Base-by-base conservation (phyloP, 2,797 vertebrate species). In the Carapus acus region DNA sequence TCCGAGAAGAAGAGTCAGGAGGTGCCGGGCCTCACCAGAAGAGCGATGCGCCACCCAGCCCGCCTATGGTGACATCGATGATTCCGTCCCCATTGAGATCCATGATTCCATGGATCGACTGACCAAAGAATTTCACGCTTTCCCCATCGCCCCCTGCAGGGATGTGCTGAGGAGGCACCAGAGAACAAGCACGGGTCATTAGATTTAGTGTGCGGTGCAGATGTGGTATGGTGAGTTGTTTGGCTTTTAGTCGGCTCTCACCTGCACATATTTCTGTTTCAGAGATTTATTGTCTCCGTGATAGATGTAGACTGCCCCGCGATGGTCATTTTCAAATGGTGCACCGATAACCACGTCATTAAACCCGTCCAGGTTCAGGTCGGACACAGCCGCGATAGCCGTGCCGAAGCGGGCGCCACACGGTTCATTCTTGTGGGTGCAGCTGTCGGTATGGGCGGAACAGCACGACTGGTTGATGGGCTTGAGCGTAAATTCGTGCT, bases 51-150 rank as follows among this genome's bases (percentile, higher is more conserved):
- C 96, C 96, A 60, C 96, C 95, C 45, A 96, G 87, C 62, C 95
- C 96, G 74, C 96, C 96, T 14, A 98, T 93, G 20, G 95, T 95
- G 52, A 98, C 90, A 62, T 98, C 96, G 11, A 89, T 93, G 58
- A 98, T 86, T 3, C 95, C 96, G 0, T 98, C 95, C 13, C 90
- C 81, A 4, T 98, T 96, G 18, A 98, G 86, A 79, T 98, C 96
- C 93, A 98, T 93, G 77, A 93, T 86, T 60, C 96, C 96, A 1
- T 97, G 92, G 55, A 98, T 93, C 48, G 94, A 96, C 73, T 98
- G 96, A 31, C 96, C 96, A 58, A 98, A 98, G 85, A 97, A 98
- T 65, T 96, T 98, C 63, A 94, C 74, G 37, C 88, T 94, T 54
- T 87, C 81, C 0, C 91, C 91, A 3, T 96, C 93, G n/a, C 93